Evolutionary conservation across 1,140 invertebrate species (phyloP), one percentile per base, ranked within the genome.

Genomic region (Pogonomyrmex barbatus): DNA sequence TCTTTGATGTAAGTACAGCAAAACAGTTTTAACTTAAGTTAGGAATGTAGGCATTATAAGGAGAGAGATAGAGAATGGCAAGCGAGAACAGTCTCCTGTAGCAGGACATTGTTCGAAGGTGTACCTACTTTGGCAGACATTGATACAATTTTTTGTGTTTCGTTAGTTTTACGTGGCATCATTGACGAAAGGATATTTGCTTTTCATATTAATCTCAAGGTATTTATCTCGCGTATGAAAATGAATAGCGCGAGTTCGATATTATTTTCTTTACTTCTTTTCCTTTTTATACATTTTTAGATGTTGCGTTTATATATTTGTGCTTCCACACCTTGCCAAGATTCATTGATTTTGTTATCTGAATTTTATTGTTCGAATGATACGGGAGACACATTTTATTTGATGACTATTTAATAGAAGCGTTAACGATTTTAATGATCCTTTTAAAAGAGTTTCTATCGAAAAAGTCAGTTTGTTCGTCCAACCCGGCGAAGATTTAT

Each of bases 81-180:
- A 91, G 86, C 84, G 63, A 65, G 62, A 88, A 88, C 87, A 91
- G 88, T 91, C 71, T 85, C 89, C 78, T 87, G 24, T 63, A 56
- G 63, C 71, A 84, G 88, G 84, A 88, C 60, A 88, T 86, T 91
- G 89, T 91, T 88, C 65, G 73, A 88, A 93, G 91, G 91, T 89
- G 86, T 90, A 92, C 87, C 94, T 94, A 94, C 94, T 94, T 94
- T 93, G 94, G 93, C 94, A 94, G 93, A 94, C 88, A 94, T 94
- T 94, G 93, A 94, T 93, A 89, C 89, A 82, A 86, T 88, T 91
- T 88, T 91, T 88, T 88, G 82, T 90, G 73, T 86, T 79, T 85
- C 67, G 65, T 71, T 50, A 63, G 24, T 24, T 45, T 89, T 84
- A 47, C 62, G 5, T 30, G n/a, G n/a, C 30, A 77, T 54, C 45